Evolutionary conservation across 2,797 vertebrate genomes (phyloP).

Genomic region (Brachymystax lenok): DNA sequence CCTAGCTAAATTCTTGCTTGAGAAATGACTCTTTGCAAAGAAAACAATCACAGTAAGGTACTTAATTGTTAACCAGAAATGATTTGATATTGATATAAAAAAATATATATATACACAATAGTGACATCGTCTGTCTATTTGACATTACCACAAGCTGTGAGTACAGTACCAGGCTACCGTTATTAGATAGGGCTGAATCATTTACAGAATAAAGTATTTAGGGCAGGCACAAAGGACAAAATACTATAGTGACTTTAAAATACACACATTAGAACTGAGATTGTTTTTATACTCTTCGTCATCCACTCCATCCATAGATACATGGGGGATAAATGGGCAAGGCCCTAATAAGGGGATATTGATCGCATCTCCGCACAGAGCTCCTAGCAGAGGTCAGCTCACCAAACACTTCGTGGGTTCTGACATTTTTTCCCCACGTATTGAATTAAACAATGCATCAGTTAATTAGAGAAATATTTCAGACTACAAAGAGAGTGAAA

Average conservation of each 20-base stretch:
- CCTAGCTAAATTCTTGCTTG: too few relatives aligned
- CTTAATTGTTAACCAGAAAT: too few relatives aligned
- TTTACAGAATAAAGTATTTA: not conserved
- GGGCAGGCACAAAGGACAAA: not conserved
- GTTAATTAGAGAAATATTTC: not conserved
- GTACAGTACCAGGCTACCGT: not conserved
- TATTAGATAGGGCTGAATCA: not conserved
- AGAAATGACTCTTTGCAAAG: too few relatives aligned
- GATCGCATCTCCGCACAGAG: conserved; percentile 45
- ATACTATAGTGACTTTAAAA: not conserved
- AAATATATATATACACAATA: not conserved
- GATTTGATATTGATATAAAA: not conserved
- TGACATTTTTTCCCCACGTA: conserved; percentile 26
- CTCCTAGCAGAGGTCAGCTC: not conserved
- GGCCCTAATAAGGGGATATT: not conserved
- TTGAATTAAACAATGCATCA: not conserved
- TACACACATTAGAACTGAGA: not conserved
- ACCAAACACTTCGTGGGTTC: conserved; percentile 19
- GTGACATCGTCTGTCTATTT: not conserved
- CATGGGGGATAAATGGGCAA: conserved; percentile 3
- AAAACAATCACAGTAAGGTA: too few relatives aligned
- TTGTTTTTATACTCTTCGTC: not conserved
- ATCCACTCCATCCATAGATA: not conserved
- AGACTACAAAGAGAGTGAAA: not conserved
- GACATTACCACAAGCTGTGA: not conserved